Conservation (phyloP, 2,888 invertebrate genomes). For the Catocala fraxini region DNA sequence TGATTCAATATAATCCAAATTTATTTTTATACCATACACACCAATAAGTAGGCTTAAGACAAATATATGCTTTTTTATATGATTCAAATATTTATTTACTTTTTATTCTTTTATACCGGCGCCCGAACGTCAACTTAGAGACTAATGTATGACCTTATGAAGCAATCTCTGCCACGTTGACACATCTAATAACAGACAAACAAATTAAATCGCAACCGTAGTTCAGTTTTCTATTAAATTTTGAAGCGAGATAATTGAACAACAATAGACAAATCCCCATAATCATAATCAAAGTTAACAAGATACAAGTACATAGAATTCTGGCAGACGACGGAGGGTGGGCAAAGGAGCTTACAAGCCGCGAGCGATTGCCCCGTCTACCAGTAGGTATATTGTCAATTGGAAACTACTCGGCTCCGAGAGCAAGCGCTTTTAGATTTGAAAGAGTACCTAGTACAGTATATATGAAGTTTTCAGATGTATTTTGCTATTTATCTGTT, state of each 20-base stretch:
- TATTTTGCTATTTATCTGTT: neutral
- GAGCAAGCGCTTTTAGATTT: conserved; percentile 80
- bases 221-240: too few species aligned
- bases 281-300: conserved; percentile 46
- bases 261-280: conserved; percentile 32
- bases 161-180: too few species aligned
- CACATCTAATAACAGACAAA: too few species aligned
- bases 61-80: too few species aligned
- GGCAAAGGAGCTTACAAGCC: conserved; percentile 74
- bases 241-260: neutral
- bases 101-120: too few species aligned
- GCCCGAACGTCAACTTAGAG: too few species aligned
- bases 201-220: too few species aligned
- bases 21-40: too few species aligned
- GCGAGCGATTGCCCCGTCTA: conserved; percentile 75
- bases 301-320: conserved; percentile 50
- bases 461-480: conserved; percentile 52
- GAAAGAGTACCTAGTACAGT: conserved; percentile 72
- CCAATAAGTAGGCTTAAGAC: too few species aligned
- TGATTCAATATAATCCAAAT: too few species aligned
- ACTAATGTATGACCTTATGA: too few species aligned
- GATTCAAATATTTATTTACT: too few species aligned
- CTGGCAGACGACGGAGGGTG: conserved; percentile 39
- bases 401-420: conserved; percentile 77
- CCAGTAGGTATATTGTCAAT: conserved; percentile 80